Base-by-base conservation (phyloP, 1,140 invertebrate genomes). In the Mercenaria mercenaria region DNA sequence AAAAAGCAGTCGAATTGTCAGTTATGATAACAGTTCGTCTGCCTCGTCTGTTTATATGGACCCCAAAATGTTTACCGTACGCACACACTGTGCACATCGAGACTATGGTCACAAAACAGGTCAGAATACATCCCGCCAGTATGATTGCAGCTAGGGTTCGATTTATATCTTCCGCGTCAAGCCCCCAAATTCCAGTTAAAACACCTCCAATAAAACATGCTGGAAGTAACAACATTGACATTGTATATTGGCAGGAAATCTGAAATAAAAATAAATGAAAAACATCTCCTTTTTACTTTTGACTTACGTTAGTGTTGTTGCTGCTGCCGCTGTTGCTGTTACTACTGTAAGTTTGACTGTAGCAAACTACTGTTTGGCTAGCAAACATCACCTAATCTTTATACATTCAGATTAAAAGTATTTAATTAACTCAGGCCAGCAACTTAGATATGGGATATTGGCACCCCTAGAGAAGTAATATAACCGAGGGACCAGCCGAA, bases 1-100 rank as follows among this genome's bases (percentile, higher is more conserved):
- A 3, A 64, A 29, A 8, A 47, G 6, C 59, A 64, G 59, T 11
- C 20, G 52, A 11, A 23, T 56, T n/a, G 23, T 56, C 23, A 4
- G 52, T 15, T 4, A 56, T 23, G 4, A 56, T 15, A 23, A 56
- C 52, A 2, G 67, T 72, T n/a, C 15, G 34, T 41, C 67, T 72
- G 10, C 67, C 67, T 29, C 67, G 32, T 29, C 29, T 64, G 34
- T 72, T 20, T 41, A 72, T 72, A 39, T 20, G 11, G 3, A 72
- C 67, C 2, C 67, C 67, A n/a, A 72, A 72, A n/a, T 72, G 39
- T 39, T 37, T 39, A 39, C 67, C 67, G 34, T 72, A 72, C 37
- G 15, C 18, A 18, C 67, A 20, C 11, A 72, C 23, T 1, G 37
- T 72, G 37, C 67, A 37, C 37, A 72, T 39, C 11, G 67, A 72